Percentiles rank a stretch among this genome's conserved stretches.
Evolutionary conservation across 2,888 invertebrate species (phyloP).

Genomic region (Mesopsocus fuscifrons): DNA sequence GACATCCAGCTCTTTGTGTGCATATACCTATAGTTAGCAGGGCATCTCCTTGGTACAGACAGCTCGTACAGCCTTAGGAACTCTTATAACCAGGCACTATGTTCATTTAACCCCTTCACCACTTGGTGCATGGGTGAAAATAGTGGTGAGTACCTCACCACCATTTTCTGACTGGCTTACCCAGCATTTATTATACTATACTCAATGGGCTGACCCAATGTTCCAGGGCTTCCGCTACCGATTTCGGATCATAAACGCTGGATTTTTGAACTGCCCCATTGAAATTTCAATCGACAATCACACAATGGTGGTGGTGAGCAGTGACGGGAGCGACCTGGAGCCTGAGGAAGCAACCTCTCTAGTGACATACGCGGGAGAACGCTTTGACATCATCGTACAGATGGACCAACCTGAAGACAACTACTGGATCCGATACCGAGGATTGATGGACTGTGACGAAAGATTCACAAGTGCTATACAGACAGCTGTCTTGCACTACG

Average conservation of each 20-base stretch:
- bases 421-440: slow-evolving; percentile 63
- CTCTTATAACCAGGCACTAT: no score
- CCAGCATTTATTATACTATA: no score
- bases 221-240: slow-evolving; percentile 51
- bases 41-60: no score
- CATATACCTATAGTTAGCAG: no score
- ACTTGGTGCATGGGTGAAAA: no score
- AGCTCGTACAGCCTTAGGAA: no score
- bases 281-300: slow-evolving; percentile 69
- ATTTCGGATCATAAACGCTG: slow-evolving; percentile 67
- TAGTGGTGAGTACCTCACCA: no score
- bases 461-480: slow-evolving; percentile 44
- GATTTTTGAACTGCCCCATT: slow-evolving; percentile 73
- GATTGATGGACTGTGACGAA: slow-evolving; percentile 74
- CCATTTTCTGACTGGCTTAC: no score
- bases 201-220: no score
- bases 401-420: slow-evolving; percentile 55
- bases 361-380: slow-evolving; percentile 73
- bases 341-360: slow-evolving; percentile 46
- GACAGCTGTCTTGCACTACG: slow-evolving; percentile 46
- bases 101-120: no score
- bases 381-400: slow-evolving; percentile 64
- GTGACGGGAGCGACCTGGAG: slow-evolving; percentile 60
- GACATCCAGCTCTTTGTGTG: no score
- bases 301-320: slow-evolving; percentile 52